Evolutionary conservation across 1,140 invertebrate species (phyloP), one percentile per base, ranked within the genome.

Genomic region (Scaptodrosophila lebanonensis): DNA sequence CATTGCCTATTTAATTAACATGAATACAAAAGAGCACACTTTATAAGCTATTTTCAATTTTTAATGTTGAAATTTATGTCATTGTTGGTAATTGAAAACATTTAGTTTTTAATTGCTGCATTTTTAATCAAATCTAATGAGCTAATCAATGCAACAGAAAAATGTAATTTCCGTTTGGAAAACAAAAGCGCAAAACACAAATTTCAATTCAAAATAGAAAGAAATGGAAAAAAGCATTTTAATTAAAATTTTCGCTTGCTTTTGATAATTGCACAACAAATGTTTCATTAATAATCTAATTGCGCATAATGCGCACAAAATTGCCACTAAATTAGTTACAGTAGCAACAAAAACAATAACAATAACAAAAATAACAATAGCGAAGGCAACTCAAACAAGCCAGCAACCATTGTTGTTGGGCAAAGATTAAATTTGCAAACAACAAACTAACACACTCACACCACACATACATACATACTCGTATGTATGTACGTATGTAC

Each of bases 261-360:
- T 53, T 45, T 57, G 75, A 75, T 82, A 82, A 79, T 82, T 75
- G 61, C 60, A 58, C 60, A 63, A 75, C 75, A 75, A 79, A 79
- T 82, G 69, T 75, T 79, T 69, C 69, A 79, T 79, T 73, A 82
- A 79, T 79, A 79, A 75, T 82, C 75, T 79, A 79, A 79, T 82
- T 82, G 75, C 45, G 60, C 75, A 79, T 82, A 79, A 79, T 82
- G 69, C 68, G 69, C 47, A 54, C 75, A 66, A 79, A 79, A 79
- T 79, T 82, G 68, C 61, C 75, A 79, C 69, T 82, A 79, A 79
- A 82, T 79, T 79, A 79, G 69, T 79, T 62, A 79, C 61, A 77
- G 65, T 54, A 15, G 25, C 43, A 20, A 39, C 36, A 39, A 50
- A 52, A 58, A 69, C 53, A 54, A 68, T 60, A 42, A 54, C 71